phyloP scores from a whole-genome alignment of 2,888 invertebrate species.

The Pyrrhosoma nymphula region DNA sequence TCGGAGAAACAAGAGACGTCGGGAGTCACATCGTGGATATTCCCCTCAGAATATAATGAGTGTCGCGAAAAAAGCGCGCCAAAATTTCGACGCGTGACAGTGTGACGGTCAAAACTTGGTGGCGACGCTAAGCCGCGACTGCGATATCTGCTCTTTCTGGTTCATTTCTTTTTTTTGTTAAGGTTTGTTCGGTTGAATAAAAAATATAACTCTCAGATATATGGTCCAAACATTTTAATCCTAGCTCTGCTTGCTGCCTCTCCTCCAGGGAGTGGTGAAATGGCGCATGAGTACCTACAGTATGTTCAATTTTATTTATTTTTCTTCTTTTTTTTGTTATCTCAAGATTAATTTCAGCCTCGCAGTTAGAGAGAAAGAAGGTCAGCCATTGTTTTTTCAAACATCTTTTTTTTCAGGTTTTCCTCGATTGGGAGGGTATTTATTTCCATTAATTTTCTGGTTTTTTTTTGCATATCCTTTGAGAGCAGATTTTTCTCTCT shows the following conservation, averaged over 20 bases:
- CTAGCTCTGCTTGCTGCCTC: background rate
- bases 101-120: background rate
- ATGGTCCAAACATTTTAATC: background rate
- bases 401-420: background rate
- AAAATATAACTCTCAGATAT: background rate
- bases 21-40: background rate
- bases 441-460: background rate
- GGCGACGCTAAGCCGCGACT: background rate
- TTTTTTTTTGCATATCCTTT: background rate
- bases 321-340: background rate
- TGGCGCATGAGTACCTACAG: background rate
- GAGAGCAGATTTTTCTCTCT: background rate
- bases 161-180: background rate
- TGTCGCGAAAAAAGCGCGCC: background rate
- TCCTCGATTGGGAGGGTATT: background rate
- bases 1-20: background rate
- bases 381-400: background rate
- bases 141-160: background rate
- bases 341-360: background rate
- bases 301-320: background rate
- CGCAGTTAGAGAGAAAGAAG: background rate
- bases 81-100: background rate
- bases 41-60: conserved; percentile 14
- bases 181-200: background rate
- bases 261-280: background rate